These are phyloP conservation scores for Eulemur albifrons DNA, from an alignment of 2,797 vertebrate species.

Conservation along the genomic window DNA sequence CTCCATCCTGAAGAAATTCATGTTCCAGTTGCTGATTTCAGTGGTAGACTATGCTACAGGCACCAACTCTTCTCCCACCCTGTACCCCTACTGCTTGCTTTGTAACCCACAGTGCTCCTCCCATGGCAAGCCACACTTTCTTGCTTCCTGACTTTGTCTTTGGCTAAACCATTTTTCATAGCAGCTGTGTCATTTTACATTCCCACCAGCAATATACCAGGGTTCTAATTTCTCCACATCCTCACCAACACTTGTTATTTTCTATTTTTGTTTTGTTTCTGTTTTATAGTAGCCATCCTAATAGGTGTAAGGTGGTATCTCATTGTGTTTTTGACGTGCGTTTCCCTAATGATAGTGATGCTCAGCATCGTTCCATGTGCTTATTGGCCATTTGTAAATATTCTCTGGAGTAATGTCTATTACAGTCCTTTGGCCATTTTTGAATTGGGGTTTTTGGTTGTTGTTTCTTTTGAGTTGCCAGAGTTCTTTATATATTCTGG, in stretches of 20 bases:
- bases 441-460: background rate
- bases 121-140: background rate
- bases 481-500: background rate
- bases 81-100: background rate
- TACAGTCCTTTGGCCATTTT: background rate
- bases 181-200: background rate
- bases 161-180: background rate
- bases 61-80: background rate
- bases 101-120: background rate
- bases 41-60: background rate
- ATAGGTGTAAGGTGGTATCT: background rate
- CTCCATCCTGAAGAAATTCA: background rate
- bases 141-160: background rate
- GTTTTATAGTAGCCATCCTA: background rate
- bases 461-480: background rate
- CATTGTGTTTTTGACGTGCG: background rate
- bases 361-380: background rate
- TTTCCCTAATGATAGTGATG: background rate
- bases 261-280: background rate
- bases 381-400: background rate
- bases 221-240: background rate
- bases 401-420: background rate
- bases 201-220: background rate
- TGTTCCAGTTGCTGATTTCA: background rate
- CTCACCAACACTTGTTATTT: background rate